Conservation (phyloP, 2,888 invertebrate genomes). For the Leptopterna dolabrata region DNA sequence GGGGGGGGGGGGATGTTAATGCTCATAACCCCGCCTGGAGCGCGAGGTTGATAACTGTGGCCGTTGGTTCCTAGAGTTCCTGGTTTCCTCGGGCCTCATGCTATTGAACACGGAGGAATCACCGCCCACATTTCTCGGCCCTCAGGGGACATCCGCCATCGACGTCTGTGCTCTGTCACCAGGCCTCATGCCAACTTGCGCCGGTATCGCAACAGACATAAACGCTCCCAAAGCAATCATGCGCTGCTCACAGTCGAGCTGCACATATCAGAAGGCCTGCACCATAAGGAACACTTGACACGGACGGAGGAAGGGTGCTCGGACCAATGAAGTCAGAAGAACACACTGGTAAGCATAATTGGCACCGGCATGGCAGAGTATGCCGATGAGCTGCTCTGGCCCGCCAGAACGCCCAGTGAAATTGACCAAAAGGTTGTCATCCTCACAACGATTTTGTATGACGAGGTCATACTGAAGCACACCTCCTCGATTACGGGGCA, state of each 20-base stretch:
- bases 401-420: not conserved
- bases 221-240: no score
- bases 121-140: not conserved
- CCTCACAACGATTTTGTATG: not conserved
- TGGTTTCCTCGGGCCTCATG: not conserved
- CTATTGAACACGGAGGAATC: not conserved
- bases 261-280: no score
- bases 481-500: not conserved
- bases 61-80: not conserved
- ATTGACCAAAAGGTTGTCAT: not conserved
- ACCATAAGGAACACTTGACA: not conserved
- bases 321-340: not conserved
- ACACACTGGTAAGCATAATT: not conserved
- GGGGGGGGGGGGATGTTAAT: not conserved
- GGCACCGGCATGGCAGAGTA: no score
- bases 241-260: no score
- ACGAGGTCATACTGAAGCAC: not conserved
- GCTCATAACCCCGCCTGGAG: slow-evolving; percentile 14
- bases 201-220: no score
- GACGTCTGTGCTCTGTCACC: not conserved
- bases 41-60: not conserved
- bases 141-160: not conserved
- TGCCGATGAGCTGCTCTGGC: not conserved
- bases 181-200: no score
- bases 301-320: no score